Evolutionary conservation across 2,797 vertebrate genomes (phyloP), one percentile per base, ranked within the genome.

Genomic region (Lophura swinhoii): DNA sequence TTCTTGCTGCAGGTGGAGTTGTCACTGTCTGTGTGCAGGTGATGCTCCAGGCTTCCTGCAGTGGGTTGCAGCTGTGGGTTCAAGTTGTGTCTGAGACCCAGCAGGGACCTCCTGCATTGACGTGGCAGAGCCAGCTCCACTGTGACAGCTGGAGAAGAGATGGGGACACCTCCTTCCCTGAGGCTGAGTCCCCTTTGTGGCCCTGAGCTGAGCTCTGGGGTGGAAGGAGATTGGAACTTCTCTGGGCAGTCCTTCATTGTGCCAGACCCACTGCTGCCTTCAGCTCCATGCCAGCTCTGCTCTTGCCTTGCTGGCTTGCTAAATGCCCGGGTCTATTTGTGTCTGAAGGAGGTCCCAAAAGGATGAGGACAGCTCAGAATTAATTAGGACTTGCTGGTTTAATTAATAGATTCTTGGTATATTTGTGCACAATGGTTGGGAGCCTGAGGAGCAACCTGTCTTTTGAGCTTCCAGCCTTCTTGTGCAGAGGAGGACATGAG

Each of bases 351-450:
- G 37, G 80, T 56, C 70, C 71, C 74, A 84, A 86, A 86, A 93
- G 84, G 77, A 84, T 90, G 49, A 49, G 80, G 80, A 90, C 71
- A 94, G 75, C 90, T 93, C 84, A 93, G 83, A 87, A 66, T 87
- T 94, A 93, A 93, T 94, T 88, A 93, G 87, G 69, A 93, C 62
- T 48, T 88, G 56, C 56, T 91, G 83, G 75, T 93, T 95, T 96
- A 94, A 96, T 95, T 94, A 91, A 37, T 26, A 35, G 23, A 31
- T 60, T 87, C 64, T 74, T 49, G 15, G 29, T 88, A 14, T 60
- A 64, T 82, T 64, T 0, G 3, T 28, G 29, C 64, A 23, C 0
- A n/a, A 51, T 53, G 63, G 41, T 53, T 46, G 63, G 58, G 22
- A 0, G 2, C 72, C 2, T 2, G 70, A 79, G 78, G 64, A 87